Evolutionary conservation across 1,140 invertebrate genomes (phyloP).

Genomic region (Drosophila aff.): DNA sequence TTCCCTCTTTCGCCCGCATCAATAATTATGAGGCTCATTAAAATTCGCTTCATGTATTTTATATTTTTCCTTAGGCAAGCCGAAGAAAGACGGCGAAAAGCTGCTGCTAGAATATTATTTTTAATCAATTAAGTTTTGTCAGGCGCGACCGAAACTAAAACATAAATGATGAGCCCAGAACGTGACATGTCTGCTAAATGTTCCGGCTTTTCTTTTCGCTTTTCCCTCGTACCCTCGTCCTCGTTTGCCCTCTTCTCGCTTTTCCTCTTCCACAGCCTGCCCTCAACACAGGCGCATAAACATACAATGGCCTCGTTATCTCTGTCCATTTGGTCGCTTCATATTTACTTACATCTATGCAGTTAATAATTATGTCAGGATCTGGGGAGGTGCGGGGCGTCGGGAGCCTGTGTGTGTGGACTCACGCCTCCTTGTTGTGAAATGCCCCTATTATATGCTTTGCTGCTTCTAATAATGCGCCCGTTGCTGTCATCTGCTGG

Average conservation of each 20-base stretch:
- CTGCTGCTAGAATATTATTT: constrained; percentile 67
- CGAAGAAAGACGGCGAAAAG: constrained; percentile 6
- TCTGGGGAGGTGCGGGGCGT: constrained; percentile 9
- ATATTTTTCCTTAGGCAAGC: constrained; percentile 21
- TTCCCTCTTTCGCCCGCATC: constrained; percentile 20
- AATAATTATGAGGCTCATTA: constrained; percentile 58
- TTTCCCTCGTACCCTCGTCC: not conserved
- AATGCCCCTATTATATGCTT: constrained; percentile 82
- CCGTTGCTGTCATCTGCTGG: constrained; percentile 72
- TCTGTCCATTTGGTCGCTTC: constrained; percentile 73
- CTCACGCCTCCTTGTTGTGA: constrained; percentile 78
- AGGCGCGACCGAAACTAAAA: constrained; percentile 60
- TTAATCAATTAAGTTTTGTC: constrained; percentile 80
- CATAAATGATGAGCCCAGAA: constrained; percentile 74
- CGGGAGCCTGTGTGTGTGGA: constrained; percentile 32
- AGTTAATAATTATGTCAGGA: constrained; percentile 82
- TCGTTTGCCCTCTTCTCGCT: not conserved
- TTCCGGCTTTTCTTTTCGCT: constrained; percentile 19
- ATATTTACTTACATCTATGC: constrained; percentile 76
- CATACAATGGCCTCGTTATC: constrained; percentile 75
- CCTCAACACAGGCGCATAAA: constrained; percentile 24
- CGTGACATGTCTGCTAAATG: constrained; percentile 76
- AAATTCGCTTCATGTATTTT: constrained; percentile 45
- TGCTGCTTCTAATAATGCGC: constrained; percentile 81
- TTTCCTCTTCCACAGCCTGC: not conserved